phyloP scores from a whole-genome alignment of 2,113 vertebrate genomes.

The Haplochromis burtoni region DNA sequence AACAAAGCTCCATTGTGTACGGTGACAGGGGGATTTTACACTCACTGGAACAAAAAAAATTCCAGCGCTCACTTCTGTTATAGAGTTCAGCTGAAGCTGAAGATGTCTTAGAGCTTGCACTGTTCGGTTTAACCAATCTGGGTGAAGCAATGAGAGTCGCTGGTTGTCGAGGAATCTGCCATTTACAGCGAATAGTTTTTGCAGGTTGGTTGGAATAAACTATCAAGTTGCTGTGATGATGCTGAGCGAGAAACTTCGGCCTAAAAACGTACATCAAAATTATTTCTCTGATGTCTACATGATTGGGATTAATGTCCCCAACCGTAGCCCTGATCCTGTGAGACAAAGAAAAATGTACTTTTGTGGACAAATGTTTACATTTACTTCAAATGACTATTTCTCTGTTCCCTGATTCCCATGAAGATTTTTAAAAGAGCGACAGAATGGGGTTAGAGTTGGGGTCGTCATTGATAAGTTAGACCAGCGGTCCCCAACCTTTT shows the following conservation, averaged over 20 bases:
- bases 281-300: neutral
- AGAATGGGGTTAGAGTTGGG: too few relatives aligned
- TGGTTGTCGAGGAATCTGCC: neutral
- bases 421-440: neutral
- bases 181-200: neutral
- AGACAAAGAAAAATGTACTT: neutral
- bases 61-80: neutral
- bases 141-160: neutral
- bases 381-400: neutral
- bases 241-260: neutral
- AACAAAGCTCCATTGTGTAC: constrained; percentile 8
- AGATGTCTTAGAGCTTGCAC: neutral
- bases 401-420: neutral
- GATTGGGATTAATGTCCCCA: neutral
- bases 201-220: neutral
- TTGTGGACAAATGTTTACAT: neutral
- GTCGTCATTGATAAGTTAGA: neutral
- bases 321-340: neutral
- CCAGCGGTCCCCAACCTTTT: neutral
- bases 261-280: neutral
- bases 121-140: neutral
- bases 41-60: neutral
- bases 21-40: neutral
- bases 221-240: neutral
- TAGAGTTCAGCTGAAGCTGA: neutral